phyloP scores from a whole-genome alignment of 2,888 invertebrate species.

The Archips crataeganus region DNA sequence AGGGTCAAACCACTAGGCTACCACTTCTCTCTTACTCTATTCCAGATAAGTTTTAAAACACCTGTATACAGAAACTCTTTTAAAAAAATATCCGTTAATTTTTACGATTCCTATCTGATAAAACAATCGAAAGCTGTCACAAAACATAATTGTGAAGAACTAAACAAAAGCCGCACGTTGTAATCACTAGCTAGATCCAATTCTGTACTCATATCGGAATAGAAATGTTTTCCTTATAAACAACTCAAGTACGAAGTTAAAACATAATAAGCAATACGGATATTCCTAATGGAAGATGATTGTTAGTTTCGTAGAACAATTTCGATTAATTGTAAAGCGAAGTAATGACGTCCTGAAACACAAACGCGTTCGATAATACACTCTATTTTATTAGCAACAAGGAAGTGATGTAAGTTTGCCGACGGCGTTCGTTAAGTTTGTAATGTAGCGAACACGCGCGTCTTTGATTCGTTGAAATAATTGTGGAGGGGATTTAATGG shows the following conservation, averaged over 20 bases:
- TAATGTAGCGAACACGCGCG: constrained; percentile 37
- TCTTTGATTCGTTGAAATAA: constrained; percentile 41
- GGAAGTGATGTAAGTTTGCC: not conserved
- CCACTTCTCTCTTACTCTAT: too few relatives aligned
- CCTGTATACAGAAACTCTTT: too few relatives aligned
- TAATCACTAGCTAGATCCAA: constrained; percentile 6
- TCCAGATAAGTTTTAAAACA: too few relatives aligned
- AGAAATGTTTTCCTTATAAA: constrained; percentile 38
- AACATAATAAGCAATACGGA: constrained; percentile 47
- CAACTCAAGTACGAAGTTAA: constrained; percentile 37
- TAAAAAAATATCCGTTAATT: too few relatives aligned
- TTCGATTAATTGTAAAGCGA: constrained; percentile 33
- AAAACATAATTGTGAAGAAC: not conserved
- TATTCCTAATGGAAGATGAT: constrained; percentile 50
- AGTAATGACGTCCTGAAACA: not conserved
- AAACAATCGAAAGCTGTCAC: too few relatives aligned
- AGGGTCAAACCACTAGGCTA: too few relatives aligned
- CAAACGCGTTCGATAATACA: constrained; percentile 18
- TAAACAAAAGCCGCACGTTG: not conserved
- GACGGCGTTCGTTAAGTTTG: not conserved
- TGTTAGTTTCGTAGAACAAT: constrained; percentile 46
- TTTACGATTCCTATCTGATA: too few relatives aligned
- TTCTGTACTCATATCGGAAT: constrained; percentile 17
- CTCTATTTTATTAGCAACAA: constrained; percentile 2
- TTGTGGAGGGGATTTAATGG: constrained; percentile 34